Conservation (phyloP, 2,888 invertebrate genomes). For the Hyles lineata region DNA sequence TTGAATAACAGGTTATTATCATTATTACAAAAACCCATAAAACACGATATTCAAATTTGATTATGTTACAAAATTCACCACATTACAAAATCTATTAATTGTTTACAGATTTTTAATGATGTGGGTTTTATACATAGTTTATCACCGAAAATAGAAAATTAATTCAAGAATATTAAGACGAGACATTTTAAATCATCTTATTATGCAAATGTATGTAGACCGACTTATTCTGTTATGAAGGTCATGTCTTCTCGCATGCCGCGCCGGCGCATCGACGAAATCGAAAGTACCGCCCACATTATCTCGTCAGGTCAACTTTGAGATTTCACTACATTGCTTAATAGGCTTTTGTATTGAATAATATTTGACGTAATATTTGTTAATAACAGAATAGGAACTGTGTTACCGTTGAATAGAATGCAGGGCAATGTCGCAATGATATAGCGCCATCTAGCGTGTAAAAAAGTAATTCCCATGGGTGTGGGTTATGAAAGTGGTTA, state of each 20-base stretch:
- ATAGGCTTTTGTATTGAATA: conserved; percentile 56
- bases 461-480: conserved; percentile 14
- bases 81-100: too few relatives aligned
- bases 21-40: not conserved
- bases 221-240: conserved; percentile 52
- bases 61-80: too few relatives aligned
- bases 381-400: not conserved
- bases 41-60: not conserved
- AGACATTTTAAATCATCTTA: conserved; percentile 8
- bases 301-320: conserved; percentile 62
- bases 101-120: not conserved
- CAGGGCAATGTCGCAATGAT: conserved; percentile 16
- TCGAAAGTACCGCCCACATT: conserved; percentile 70
- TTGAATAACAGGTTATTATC: not conserved
- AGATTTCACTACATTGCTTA: conserved; percentile 74
- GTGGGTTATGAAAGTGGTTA: conserved; percentile 52
- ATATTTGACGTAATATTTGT: conserved; percentile 55
- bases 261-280: conserved; percentile 59
- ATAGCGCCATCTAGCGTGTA: not conserved
- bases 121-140: not conserved
- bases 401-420: not conserved
- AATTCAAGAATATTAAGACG: conserved; percentile 1
- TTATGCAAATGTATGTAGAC: not conserved
- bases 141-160: not conserved
- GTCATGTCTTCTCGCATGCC: conserved; percentile 52